Base-by-base conservation (phyloP, 2,888 invertebrate genomes). In the Agrochola macilenta region DNA sequence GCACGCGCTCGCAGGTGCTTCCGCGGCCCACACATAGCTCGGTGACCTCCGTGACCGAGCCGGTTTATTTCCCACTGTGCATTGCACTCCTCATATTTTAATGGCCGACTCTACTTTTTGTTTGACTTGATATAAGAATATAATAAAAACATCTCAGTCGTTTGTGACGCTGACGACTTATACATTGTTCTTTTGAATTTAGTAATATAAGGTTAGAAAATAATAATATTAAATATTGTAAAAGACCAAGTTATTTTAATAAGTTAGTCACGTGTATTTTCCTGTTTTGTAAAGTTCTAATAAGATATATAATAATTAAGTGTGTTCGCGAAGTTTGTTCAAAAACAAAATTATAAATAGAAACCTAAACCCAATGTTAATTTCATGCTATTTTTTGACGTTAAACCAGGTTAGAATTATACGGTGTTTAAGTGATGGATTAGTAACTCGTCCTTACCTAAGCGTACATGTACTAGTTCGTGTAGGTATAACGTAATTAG, bases 1-100 rank as follows among this genome's bases (percentile, higher is more conserved):
- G 92, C 91, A 92, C 91, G 92, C 90, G 90, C 88, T 89, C 87
- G 82, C 92, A 92, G 92, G 92, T 90, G 92, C 93, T 94, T 95
- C 94, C 94, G 93, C 88, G 90, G 85, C 89, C 88, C 87, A 88
- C 89, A 85, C 84, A 81, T 82, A 85, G 86, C 86, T 74, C 86
- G 85, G 76, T 87, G 91, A 91, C 90, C 91, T 89, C 90, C 73
- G 83, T 85, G 91, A 91, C 83, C 81, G 81, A 76, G 87, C 87
- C 88, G 88, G 89, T 87, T 79, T 84, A 61, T 70, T 88, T 90
- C 84, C 76, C 80, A 75, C 69, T 80, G 76, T 75, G 78, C 81
- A 76, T 76, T 83, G 78, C 76, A 74, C 69, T 65, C 43, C 68
- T 76, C 58, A 61, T 79, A 71, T 43, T 80, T 74, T 72, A 78